Evolutionary conservation across 1,140 invertebrate genomes (phyloP).

Genomic region (Galleria mellonella): DNA sequence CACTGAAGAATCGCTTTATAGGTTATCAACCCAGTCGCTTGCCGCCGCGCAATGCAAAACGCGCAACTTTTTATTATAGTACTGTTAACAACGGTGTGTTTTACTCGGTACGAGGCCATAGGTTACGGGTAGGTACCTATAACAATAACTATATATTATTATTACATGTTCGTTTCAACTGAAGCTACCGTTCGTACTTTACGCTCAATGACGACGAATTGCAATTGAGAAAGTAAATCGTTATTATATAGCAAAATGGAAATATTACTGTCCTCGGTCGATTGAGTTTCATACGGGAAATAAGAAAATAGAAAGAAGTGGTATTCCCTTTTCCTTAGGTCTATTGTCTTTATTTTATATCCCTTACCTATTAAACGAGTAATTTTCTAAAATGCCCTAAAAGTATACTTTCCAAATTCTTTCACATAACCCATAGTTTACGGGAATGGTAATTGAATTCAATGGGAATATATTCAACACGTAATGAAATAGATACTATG

Average conservation of each 20-base stretch:
- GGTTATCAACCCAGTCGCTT: background rate
- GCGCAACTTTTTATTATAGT: slow-evolving; percentile 9
- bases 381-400: too few species aligned
- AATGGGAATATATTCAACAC: too few species aligned
- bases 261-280: slow-evolving; percentile 34
- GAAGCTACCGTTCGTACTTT: slow-evolving; percentile 39
- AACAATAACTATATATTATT: slow-evolving; percentile 53
- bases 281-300: slow-evolving; percentile 31
- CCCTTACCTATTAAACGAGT: background rate
- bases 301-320: slow-evolving; percentile 34
- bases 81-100: slow-evolving; percentile 6
- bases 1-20: slow-evolving; percentile 6
- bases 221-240: slow-evolving; percentile 38
- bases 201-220: slow-evolving; percentile 45
- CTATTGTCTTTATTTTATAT: slow-evolving; percentile 1
- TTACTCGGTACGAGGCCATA: slow-evolving; percentile 10
- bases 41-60: slow-evolving; percentile 22
- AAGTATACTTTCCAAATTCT: too few species aligned
- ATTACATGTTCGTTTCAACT: slow-evolving; percentile 42
- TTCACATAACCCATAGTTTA: too few species aligned
- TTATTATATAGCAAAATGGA: slow-evolving; percentile 41
- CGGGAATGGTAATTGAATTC: too few species aligned
- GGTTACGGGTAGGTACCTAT: slow-evolving; percentile 35
- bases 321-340: slow-evolving; percentile 28
- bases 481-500: too few species aligned